Evolutionary conservation across 1,140 invertebrate genomes (phyloP).

Genomic region (Sycobia sp.): DNA sequence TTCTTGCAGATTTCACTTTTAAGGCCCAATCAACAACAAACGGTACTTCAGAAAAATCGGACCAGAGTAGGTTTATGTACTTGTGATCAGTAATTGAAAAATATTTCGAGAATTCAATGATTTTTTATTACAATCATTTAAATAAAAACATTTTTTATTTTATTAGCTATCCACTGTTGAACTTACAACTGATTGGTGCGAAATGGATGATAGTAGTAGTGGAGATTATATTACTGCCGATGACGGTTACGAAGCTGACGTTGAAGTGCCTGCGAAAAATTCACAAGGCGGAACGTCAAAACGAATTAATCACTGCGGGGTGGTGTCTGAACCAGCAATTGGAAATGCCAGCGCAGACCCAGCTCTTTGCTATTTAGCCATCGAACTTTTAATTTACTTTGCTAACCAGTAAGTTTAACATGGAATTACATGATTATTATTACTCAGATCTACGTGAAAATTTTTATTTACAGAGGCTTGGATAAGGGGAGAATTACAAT

Average conservation of each 20-base stretch:
- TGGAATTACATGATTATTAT: slow-evolving; percentile 1
- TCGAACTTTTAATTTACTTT: slow-evolving; percentile 67
- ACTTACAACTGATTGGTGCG: slow-evolving; percentile 57
- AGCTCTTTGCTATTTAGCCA: slow-evolving; percentile 66
- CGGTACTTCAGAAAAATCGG: slow-evolving; percentile 49
- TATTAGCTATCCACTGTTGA: slow-evolving; percentile 54
- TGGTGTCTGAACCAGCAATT: slow-evolving; percentile 43
- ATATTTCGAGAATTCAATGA: not conserved
- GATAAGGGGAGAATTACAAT: slow-evolving; percentile 49
- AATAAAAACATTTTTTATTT: too few species aligned
- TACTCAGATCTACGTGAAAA: slow-evolving; percentile 8
- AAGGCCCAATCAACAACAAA: slow-evolving; percentile 51
- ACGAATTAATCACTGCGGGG: slow-evolving; percentile 40
- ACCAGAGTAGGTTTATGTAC: slow-evolving; percentile 47
- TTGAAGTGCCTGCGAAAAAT: slow-evolving; percentile 55
- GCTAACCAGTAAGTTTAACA: slow-evolving; percentile 60
- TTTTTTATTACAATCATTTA: not conserved
- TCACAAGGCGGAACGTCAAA: slow-evolving; percentile 39
- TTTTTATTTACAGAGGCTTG: slow-evolving; percentile 43
- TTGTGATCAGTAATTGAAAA: not conserved
- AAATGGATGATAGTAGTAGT: slow-evolving; percentile 60
- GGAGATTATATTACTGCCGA: slow-evolving; percentile 64
- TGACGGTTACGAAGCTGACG: slow-evolving; percentile 68
- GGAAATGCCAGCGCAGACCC: slow-evolving; percentile 61
- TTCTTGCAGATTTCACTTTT: slow-evolving; percentile 55